Percentiles rank a stretch among this genome's conserved stretches.
phyloP scores from a whole-genome alignment of 92 coral and sea anemone species.

The Plumapathes pennacea region DNA sequence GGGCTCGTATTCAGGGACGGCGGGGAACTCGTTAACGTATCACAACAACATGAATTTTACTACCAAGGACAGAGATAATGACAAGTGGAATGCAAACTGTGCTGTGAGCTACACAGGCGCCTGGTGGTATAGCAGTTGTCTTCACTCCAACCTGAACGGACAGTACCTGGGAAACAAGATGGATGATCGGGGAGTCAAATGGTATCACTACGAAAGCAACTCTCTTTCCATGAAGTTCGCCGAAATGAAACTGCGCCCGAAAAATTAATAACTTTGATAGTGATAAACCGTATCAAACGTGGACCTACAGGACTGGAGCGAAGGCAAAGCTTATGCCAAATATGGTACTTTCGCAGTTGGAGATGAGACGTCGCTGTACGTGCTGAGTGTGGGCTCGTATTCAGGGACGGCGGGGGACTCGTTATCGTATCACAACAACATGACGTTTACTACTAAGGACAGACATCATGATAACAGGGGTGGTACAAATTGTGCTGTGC shows the following conservation, averaged over 20 bases:
- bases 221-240: not conserved
- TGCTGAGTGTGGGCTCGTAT: too few relatives aligned
- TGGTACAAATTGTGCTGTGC: too few relatives aligned
- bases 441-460: too few relatives aligned
- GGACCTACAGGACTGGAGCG: too few relatives aligned
- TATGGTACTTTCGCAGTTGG: too few relatives aligned
- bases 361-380: too few relatives aligned
- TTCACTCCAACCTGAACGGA: not conserved
- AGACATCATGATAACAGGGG: too few relatives aligned
- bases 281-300: too few relatives aligned
- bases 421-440: too few relatives aligned
- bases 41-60: constrained; percentile 5
- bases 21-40: constrained; percentile 29
- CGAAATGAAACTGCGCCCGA: constrained; percentile 11
- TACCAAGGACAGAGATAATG: constrained; percentile 9
- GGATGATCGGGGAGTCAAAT: not conserved
- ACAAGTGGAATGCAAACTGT: not conserved
- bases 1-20: constrained; percentile 44
- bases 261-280: too few relatives aligned
- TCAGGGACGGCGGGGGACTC: too few relatives aligned
- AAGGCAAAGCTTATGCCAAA: too few relatives aligned
- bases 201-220: not conserved
- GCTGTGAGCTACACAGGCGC: not conserved
- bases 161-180: not conserved
- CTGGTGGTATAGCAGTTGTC: constrained; percentile 8